Percentiles rank a stretch among this genome's conserved stretches.
These are phyloP conservation scores for Myripristis murdjan DNA, from an alignment of 2,797 vertebrate genomes.

Conservation along the genomic window DNA sequence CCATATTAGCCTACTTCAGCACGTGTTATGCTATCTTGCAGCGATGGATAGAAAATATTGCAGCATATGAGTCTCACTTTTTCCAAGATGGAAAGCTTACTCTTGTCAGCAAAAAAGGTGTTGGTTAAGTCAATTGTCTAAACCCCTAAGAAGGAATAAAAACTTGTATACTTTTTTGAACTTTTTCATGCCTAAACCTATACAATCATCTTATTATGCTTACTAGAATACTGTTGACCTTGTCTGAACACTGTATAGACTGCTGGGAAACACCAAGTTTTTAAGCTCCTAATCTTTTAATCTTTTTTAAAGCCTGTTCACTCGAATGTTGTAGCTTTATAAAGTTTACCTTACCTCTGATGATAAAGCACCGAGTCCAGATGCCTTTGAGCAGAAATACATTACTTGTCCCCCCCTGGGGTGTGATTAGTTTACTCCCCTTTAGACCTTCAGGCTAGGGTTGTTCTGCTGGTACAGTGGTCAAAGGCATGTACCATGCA, in stretches of 20 bases:
- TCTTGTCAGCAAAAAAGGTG: background rate
- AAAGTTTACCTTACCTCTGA: conserved; percentile 50
- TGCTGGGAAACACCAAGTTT: conserved; percentile 63
- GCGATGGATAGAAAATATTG: background rate
- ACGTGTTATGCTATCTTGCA: background rate
- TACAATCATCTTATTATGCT: conserved; percentile 62
- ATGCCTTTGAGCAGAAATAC: conserved; percentile 40
- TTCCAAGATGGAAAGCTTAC: background rate
- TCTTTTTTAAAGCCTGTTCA: conserved; percentile 62
- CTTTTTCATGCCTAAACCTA: conserved; percentile 46
- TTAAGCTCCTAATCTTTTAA: conserved; percentile 70
- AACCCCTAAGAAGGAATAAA: conserved; percentile 50
- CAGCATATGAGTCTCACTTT: background rate
- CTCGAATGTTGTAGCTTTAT: conserved; percentile 49
- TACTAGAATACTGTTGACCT: conserved; percentile 63
- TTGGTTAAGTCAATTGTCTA: conserved; percentile 28
- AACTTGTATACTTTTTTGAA: conserved; percentile 40
- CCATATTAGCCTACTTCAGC: background rate
- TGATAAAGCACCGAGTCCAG: conserved; percentile 32
- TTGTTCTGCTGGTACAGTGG: no score
- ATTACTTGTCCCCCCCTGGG: conserved; percentile 25
- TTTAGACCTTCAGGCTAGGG: conserved; percentile 41
- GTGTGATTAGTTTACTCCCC: conserved; percentile 41
- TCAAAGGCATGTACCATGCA: no score
- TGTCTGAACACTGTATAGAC: conserved; percentile 61